These are phyloP conservation scores for Saccopteryx bilineata DNA, from an alignment of 2,113 vertebrate species.

Conservation along the genomic window DNA sequence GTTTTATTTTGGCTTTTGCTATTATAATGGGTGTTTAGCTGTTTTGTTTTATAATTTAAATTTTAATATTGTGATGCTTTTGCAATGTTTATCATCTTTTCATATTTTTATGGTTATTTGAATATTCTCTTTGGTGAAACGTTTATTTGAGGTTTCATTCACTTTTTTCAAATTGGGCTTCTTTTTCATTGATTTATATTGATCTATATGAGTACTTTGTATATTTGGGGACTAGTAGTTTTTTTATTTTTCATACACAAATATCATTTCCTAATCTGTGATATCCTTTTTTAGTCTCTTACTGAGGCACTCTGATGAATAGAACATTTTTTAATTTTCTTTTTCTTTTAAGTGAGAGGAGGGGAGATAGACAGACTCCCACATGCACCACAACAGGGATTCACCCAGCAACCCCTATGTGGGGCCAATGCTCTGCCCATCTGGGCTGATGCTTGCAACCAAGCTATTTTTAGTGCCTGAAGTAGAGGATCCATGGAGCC, in stretches of 20 bases:
- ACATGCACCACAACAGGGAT: too few relatives aligned
- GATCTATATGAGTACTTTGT: neutral
- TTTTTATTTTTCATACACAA: neutral
- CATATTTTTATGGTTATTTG: neutral
- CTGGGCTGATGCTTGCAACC: too few relatives aligned
- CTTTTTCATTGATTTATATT: neutral
- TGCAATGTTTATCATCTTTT: constrained; percentile 35
- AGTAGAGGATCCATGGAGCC: too few relatives aligned
- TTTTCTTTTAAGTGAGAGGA: too few relatives aligned
- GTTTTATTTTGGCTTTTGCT: neutral
- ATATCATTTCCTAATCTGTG: neutral
- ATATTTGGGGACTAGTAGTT: neutral
- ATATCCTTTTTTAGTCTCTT: constrained; percentile 1
- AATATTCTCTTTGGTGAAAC: neutral
- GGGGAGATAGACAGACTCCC: too few relatives aligned
- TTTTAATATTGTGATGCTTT: constrained; percentile 1
- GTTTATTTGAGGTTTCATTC: constrained; percentile 19
- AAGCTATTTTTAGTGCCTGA: too few relatives aligned
- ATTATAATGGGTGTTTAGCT: neutral
- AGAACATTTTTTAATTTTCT: neutral
- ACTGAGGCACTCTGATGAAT: neutral
- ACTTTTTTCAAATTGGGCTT: constrained; percentile 10
- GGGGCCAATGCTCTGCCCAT: too few relatives aligned
- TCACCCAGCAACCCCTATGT: too few relatives aligned
- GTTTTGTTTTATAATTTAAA: constrained; percentile 41